These are phyloP conservation scores for Melanotaenia maccullochi DNA, from an alignment of 2,797 vertebrate species.

Conservation along the genomic window DNA sequence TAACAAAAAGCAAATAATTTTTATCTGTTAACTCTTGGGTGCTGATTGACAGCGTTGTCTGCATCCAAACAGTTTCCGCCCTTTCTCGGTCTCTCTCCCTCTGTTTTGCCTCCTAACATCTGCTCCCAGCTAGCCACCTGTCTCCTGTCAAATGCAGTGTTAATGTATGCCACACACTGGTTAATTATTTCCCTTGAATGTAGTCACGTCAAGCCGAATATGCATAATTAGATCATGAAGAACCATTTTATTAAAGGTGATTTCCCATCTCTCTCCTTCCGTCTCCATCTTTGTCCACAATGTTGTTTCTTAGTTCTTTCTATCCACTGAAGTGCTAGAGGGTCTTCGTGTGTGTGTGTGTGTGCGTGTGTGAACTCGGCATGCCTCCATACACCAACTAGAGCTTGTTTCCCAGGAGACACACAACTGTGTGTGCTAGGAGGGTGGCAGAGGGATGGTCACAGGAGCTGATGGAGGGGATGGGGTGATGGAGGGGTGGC, in stretches of 20 bases:
- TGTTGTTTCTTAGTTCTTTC: slow-evolving; percentile 69
- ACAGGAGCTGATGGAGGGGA: slow-evolving; percentile 56
- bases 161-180: slow-evolving; percentile 75
- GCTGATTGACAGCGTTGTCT: too few species aligned
- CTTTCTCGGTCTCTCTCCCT: slow-evolving; percentile 32
- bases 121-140: slow-evolving; percentile 78
- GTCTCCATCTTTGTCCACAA: slow-evolving; percentile 44
- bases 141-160: slow-evolving; percentile 76
- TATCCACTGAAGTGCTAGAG: slow-evolving; percentile 57
- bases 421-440: slow-evolving; percentile 78
- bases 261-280: slow-evolving; percentile 53
- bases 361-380: slow-evolving; percentile 54
- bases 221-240: slow-evolving; percentile 71
- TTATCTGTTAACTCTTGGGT: too few species aligned
- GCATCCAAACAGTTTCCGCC: not conserved
- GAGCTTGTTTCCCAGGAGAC: slow-evolving; percentile 78
- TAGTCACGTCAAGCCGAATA: slow-evolving; percentile 69
- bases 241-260: slow-evolving; percentile 72
- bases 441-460: slow-evolving; percentile 77
- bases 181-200: slow-evolving; percentile 78
- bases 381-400: slow-evolving; percentile 71
- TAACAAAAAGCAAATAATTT: too few species aligned
- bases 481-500: slow-evolving; percentile 70
- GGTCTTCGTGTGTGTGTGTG: slow-evolving; percentile 42
- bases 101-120: slow-evolving; percentile 67